phyloP scores from a whole-genome alignment of 2,113 vertebrate genomes.

The Thalassarche chlororhynchos region DNA sequence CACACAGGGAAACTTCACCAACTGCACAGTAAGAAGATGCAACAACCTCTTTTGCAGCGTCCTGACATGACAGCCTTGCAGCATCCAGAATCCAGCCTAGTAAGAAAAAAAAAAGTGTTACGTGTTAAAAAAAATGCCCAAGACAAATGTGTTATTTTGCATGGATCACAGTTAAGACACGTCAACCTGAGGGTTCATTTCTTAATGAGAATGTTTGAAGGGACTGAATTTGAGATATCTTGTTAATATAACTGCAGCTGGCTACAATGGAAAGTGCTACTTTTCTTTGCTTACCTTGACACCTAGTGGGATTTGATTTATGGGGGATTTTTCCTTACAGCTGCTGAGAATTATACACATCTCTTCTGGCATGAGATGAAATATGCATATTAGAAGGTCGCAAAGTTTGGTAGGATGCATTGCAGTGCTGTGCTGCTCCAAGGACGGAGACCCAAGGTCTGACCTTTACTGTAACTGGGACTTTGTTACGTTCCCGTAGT shows the following conservation, averaged over 20 bases:
- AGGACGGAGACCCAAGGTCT: not conserved
- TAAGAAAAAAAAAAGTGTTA: not conserved
- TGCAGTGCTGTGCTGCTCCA: not conserved
- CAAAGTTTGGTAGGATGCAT: not conserved
- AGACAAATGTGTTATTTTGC: not conserved
- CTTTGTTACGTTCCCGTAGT: not conserved
- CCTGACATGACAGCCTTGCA: not conserved
- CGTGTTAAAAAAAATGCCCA: not conserved
- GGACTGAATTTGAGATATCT: not conserved
- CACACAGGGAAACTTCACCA: not conserved
- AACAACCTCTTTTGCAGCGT: not conserved
- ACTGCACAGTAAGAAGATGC: not conserved
- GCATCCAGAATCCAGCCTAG: constrained; percentile 19
- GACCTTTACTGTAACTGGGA: not conserved
- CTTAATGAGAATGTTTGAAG: not conserved
- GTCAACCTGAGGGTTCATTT: not conserved
- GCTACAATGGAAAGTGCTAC: not conserved
- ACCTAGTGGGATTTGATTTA: not conserved
- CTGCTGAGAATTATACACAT: not conserved
- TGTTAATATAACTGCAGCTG: not conserved
- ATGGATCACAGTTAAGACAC: not conserved
- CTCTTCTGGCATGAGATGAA: not conserved
- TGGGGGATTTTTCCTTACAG: not conserved
- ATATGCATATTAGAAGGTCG: not conserved
- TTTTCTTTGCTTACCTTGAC: not conserved